A percentile compares a stretch with the other conserved stretches of the same genome.
Evolutionary conservation across 1,140 invertebrate species (phyloP).

Genomic region (Trachelipus rathkii): DNA sequence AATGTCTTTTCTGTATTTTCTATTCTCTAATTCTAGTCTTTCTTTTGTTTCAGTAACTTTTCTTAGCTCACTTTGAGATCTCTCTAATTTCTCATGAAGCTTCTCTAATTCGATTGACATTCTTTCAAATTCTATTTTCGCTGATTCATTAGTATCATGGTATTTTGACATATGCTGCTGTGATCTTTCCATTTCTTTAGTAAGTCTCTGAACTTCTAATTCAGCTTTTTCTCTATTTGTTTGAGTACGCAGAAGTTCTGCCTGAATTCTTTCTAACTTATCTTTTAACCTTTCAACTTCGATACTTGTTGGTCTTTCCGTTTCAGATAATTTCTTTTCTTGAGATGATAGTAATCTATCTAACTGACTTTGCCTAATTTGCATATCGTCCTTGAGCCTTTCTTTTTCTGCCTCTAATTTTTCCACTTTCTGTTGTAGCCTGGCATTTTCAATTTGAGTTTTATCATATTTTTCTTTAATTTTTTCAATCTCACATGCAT

Average conservation of each 20-base stretch:
- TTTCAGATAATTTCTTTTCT: slow-evolving; percentile 47
- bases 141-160: slow-evolving; percentile 69
- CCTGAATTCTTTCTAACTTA: slow-evolving; percentile 46
- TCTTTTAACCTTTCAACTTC: slow-evolving; percentile 49
- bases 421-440: slow-evolving; percentile 47
- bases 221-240: slow-evolving; percentile 57
- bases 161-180: slow-evolving; percentile 74
- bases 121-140: slow-evolving; percentile 75
- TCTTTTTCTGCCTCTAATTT: slow-evolving; percentile 55
- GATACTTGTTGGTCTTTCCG: slow-evolving; percentile 48
- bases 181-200: slow-evolving; percentile 79
- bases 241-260: slow-evolving; percentile 51
- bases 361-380: slow-evolving; percentile 55
- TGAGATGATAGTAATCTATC: slow-evolving; percentile 48
- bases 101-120: slow-evolving; percentile 71
- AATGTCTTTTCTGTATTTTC: slow-evolving; percentile 38
- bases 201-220: slow-evolving; percentile 73
- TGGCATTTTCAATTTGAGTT: slow-evolving; percentile 59
- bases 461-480: slow-evolving; percentile 86
- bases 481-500: slow-evolving; percentile 76
- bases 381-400: slow-evolving; percentile 53
- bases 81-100: slow-evolving; percentile 63
- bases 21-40: slow-evolving; percentile 42
- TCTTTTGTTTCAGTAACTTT: slow-evolving; percentile 43
- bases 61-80: slow-evolving; percentile 46